A percentile compares a stretch with the other conserved stretches of the same genome.
Conservation (phyloP, 2,113 vertebrate species). For the Gracilinanus agilis region DNA sequence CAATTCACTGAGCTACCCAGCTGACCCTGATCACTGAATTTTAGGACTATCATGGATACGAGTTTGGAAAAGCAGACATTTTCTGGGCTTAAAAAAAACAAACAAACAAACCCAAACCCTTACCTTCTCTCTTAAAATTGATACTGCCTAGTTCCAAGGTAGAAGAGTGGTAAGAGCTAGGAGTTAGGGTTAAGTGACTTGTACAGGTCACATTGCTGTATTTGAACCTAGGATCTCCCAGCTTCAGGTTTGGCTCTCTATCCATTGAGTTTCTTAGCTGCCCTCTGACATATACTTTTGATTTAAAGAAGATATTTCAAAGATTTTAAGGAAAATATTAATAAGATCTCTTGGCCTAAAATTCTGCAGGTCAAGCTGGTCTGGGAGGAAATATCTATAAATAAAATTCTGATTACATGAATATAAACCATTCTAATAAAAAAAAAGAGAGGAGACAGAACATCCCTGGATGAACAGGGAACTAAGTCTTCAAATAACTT, state of each 20-base stretch:
- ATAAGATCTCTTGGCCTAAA: background rate
- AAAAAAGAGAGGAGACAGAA: background rate
- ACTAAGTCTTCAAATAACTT: background rate
- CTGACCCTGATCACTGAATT: too few relatives aligned
- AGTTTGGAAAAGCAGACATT: background rate
- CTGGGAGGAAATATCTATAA: background rate
- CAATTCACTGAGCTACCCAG: too few relatives aligned
- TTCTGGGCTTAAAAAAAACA: too few relatives aligned
- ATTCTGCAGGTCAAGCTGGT: background rate
- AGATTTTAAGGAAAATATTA: background rate
- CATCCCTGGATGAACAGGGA: background rate
- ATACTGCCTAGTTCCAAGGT: too few relatives aligned
- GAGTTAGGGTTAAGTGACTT: too few relatives aligned
- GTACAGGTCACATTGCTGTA: too few relatives aligned
- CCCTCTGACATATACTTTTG: background rate
- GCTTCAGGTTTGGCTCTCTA: too few relatives aligned
- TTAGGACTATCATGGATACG: background rate
- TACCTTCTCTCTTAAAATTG: too few relatives aligned
- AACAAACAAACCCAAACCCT: too few relatives aligned
- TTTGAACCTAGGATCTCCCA: too few relatives aligned
- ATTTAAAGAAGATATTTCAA: background rate
- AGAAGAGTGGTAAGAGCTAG: too few relatives aligned
- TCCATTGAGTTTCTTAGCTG: too few relatives aligned
- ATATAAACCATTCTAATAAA: background rate
- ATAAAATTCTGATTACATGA: background rate